Conservation (phyloP, 2,888 invertebrate species). For the Acronicta alni region DNA sequence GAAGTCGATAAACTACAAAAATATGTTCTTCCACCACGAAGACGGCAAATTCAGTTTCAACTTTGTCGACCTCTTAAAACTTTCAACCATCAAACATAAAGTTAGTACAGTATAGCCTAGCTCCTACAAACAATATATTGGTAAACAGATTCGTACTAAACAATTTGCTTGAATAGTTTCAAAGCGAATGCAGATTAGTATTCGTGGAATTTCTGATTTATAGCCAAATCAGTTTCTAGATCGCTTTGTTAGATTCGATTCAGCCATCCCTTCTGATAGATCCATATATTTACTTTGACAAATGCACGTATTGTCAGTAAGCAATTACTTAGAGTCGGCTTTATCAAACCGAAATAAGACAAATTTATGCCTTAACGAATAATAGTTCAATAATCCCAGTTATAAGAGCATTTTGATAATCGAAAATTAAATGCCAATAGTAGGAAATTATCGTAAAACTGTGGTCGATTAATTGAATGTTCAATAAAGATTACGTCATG, state of each 20-base stretch:
- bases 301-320: not conserved
- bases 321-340: constrained; percentile 1
- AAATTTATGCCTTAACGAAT: not conserved
- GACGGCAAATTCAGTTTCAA: no score
- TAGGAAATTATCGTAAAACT: not conserved
- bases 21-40: no score
- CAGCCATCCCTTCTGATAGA: not conserved
- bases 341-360: not conserved
- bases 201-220: constrained; percentile 18
- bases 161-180: constrained; percentile 4
- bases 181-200: not conserved
- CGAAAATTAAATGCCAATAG: not conserved
- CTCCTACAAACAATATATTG: not conserved
- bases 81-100: not conserved
- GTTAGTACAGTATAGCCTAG: not conserved
- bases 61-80: not conserved
- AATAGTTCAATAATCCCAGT: not conserved
- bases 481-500: not conserved
- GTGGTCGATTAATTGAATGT: not conserved
- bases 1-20: no score
- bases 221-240: constrained; percentile 14
- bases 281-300: constrained; percentile 6
- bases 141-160: not conserved
- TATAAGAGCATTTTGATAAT: not conserved
- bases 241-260: constrained; percentile 16